phyloP scores from a whole-genome alignment of 2,888 invertebrate species.

The Eurois occulta region DNA sequence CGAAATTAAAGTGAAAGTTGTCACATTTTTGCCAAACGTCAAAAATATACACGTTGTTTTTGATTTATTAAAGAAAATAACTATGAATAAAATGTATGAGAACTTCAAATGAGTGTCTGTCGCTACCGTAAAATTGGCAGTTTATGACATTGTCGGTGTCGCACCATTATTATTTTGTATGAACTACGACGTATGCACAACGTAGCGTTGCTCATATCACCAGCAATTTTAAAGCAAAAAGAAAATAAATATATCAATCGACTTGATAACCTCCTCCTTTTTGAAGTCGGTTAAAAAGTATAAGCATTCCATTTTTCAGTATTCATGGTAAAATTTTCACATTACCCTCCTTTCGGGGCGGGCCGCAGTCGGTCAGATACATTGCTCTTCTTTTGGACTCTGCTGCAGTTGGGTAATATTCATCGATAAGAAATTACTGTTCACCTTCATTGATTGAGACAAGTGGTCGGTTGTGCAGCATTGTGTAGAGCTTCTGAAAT shows the following conservation, averaged over 20 bases:
- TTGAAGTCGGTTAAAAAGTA: too few species aligned
- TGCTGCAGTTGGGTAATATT: background rate
- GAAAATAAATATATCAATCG: too few species aligned
- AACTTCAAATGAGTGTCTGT: background rate
- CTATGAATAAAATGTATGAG: conserved; percentile 6
- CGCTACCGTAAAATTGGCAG: background rate
- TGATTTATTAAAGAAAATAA: conserved; percentile 13
- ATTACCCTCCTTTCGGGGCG: background rate
- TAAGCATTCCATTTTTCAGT: background rate
- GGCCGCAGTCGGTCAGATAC: background rate
- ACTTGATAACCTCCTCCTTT: too few species aligned
- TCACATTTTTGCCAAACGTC: conserved; percentile 10
- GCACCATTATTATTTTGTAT: background rate
- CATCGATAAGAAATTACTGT: background rate
- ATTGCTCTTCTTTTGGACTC: background rate
- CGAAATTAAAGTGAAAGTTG: background rate
- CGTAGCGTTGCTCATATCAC: background rate
- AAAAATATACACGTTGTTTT: background rate
- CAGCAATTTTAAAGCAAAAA: background rate
- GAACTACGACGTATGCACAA: background rate
- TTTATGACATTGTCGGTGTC: conserved; percentile 9
- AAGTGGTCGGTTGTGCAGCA: background rate
- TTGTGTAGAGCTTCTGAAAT: background rate
- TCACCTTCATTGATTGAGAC: background rate
- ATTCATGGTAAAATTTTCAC: background rate